phyloP scores from a whole-genome alignment of 2,888 invertebrate genomes.

The Idaea straminata region DNA sequence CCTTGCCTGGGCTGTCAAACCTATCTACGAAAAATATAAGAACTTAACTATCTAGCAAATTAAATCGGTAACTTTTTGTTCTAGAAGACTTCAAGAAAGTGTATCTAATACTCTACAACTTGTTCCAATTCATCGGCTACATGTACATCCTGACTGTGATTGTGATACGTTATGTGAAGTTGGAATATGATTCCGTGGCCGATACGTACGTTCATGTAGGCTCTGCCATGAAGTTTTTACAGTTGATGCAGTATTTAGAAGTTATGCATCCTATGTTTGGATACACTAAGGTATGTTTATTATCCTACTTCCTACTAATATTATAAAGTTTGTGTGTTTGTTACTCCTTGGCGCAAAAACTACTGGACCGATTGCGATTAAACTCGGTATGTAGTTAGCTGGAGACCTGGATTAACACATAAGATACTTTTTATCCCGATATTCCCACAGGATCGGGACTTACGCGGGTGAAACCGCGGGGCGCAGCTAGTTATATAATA shows the following conservation, averaged over 20 bases:
- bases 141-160: conserved; percentile 87
- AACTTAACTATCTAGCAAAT: neutral
- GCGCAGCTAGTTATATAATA: no score
- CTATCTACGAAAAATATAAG: neutral
- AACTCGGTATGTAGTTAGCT: no score
- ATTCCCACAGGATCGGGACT: no score
- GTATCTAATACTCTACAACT: conserved; percentile 92
- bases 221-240: conserved; percentile 88
- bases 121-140: conserved; percentile 93
- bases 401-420: no score
- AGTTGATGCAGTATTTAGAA: conserved; percentile 91
- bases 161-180: conserved; percentile 85
- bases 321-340: no score
- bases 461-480: no score
- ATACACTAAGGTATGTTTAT: conserved; percentile 83
- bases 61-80: conserved; percentile 33
- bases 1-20: neutral
- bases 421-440: no score
- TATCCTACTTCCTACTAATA: no score
- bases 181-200: conserved; percentile 85
- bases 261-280: conserved; percentile 94
- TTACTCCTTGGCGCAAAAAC: no score
- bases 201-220: conserved; percentile 88
- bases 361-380: no score
- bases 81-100: conserved; percentile 89